A percentile compares a stretch with the other conserved stretches of the same genome.
phyloP scores from a whole-genome alignment of 1,140 invertebrate species.

The Aphidius ervi region DNA sequence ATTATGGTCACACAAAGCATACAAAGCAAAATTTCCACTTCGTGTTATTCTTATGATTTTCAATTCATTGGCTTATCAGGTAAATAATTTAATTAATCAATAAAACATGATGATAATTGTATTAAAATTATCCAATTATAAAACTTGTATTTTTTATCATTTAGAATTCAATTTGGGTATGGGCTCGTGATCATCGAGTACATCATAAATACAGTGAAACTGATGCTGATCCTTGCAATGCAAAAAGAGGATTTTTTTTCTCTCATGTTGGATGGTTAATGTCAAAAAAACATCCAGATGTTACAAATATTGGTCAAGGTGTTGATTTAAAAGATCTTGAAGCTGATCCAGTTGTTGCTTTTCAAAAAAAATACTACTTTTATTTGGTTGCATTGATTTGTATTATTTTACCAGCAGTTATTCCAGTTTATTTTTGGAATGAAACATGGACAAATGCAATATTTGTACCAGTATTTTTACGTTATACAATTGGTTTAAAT shows the following conservation, averaged over 20 bases:
- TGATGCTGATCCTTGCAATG: slow-evolving; percentile 86
- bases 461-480: slow-evolving; percentile 56
- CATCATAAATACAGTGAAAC: slow-evolving; percentile 91
- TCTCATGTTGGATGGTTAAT: slow-evolving; percentile 88
- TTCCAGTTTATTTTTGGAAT: slow-evolving; percentile 70
- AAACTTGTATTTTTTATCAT: slow-evolving; percentile 1
- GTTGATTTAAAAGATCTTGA: slow-evolving; percentile 77
- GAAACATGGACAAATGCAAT: slow-evolving; percentile 52
- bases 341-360: slow-evolving; percentile 69
- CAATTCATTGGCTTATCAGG: slow-evolving; percentile 7
- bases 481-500: slow-evolving; percentile 65
- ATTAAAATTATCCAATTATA: neutral
- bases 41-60: slow-evolving; percentile 38
- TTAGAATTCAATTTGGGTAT: slow-evolving; percentile 63
- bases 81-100: too few relatives aligned
- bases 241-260: slow-evolving; percentile 85
- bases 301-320: slow-evolving; percentile 66
- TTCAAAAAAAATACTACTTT: slow-evolving; percentile 40
- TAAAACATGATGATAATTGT: too few relatives aligned
- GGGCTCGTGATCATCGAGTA: slow-evolving; percentile 78
- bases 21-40: slow-evolving; percentile 59
- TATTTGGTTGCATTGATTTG: slow-evolving; percentile 40
- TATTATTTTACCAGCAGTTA: slow-evolving; percentile 71
- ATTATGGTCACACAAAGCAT: slow-evolving; percentile 61
- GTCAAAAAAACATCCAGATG: slow-evolving; percentile 79